phyloP scores from a whole-genome alignment of 2,113 vertebrate genomes.

The Potamarius usumacintae region DNA sequence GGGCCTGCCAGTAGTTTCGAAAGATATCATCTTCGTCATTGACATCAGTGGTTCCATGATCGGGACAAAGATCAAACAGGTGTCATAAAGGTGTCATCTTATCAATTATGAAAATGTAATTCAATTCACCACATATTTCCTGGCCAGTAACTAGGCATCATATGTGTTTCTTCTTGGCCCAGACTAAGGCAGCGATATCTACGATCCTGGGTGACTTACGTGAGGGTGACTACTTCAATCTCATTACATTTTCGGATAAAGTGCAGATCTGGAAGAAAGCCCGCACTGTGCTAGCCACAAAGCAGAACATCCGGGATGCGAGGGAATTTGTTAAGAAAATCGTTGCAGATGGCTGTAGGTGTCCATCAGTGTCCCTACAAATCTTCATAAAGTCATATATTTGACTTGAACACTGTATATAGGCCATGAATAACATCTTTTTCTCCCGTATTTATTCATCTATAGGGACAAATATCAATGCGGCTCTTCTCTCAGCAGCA shows the following conservation, averaged over 20 bases:
- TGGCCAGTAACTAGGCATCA: conserved; percentile 38
- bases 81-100: conserved; percentile 49
- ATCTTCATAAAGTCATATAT: background rate
- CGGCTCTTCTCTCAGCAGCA: conserved; percentile 77
- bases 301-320: conserved; percentile 74
- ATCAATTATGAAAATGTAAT: background rate
- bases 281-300: conserved; percentile 72
- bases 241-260: conserved; percentile 82
- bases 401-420: background rate
- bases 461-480: conserved; percentile 83
- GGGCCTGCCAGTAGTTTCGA: conserved; percentile 76
- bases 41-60: conserved; percentile 83
- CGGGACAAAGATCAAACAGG: conserved; percentile 83
- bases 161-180: conserved; percentile 40
- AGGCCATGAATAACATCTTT: background rate
- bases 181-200: conserved; percentile 84
- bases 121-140: background rate
- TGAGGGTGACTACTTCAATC: conserved; percentile 81
- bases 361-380: background rate
- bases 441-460: conserved; percentile 6
- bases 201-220: conserved; percentile 78
- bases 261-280: conserved; percentile 78
- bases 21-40: conserved; percentile 80
- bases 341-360: conserved; percentile 80
- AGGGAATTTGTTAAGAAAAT: conserved; percentile 77